A percentile compares a stretch with the other conserved stretches of the same genome.
Evolutionary conservation across 1,140 invertebrate genomes (phyloP).

Genomic region (Sogatella furcifera): DNA sequence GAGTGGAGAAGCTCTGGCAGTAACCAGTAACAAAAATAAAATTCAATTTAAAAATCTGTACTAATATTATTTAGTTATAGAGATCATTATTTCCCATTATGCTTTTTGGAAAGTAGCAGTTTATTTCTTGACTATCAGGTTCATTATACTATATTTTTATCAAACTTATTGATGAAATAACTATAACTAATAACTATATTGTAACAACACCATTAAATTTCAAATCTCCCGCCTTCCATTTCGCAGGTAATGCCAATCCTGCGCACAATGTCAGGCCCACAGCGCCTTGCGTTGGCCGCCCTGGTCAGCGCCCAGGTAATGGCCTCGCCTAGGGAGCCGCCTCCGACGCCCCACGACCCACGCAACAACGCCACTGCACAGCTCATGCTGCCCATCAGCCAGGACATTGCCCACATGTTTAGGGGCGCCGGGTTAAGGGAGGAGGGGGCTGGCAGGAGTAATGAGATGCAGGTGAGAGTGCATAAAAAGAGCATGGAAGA

Average conservation of each 20-base stretch:
- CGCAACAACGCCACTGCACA: slow-evolving; percentile 36
- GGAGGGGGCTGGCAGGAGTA: not conserved
- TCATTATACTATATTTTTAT: too few relatives aligned
- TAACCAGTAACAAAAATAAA: too few relatives aligned
- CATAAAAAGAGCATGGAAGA: too few relatives aligned
- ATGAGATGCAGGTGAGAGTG: not conserved
- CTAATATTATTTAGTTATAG: too few relatives aligned
- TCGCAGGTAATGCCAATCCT: slow-evolving; percentile 44
- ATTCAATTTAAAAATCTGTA: too few relatives aligned
- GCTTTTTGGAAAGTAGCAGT: too few relatives aligned
- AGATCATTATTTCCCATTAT: too few relatives aligned
- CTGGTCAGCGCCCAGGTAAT: slow-evolving; percentile 47
- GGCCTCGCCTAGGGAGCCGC: slow-evolving; percentile 16
- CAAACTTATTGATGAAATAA: too few relatives aligned
- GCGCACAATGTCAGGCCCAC: slow-evolving; percentile 44
- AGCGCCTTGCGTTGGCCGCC: slow-evolving; percentile 44
- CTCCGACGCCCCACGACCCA: not conserved
- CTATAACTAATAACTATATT: too few relatives aligned
- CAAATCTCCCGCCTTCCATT: not conserved
- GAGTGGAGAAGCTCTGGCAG: too few relatives aligned
- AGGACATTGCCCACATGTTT: slow-evolving; percentile 51
- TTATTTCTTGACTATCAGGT: too few relatives aligned
- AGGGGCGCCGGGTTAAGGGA: slow-evolving; percentile 26
- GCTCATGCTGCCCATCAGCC: slow-evolving; percentile 47
- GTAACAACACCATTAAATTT: too few relatives aligned